Evolutionary conservation across 2,888 invertebrate genomes (phyloP).

Genomic region (Phengaris alcon): DNA sequence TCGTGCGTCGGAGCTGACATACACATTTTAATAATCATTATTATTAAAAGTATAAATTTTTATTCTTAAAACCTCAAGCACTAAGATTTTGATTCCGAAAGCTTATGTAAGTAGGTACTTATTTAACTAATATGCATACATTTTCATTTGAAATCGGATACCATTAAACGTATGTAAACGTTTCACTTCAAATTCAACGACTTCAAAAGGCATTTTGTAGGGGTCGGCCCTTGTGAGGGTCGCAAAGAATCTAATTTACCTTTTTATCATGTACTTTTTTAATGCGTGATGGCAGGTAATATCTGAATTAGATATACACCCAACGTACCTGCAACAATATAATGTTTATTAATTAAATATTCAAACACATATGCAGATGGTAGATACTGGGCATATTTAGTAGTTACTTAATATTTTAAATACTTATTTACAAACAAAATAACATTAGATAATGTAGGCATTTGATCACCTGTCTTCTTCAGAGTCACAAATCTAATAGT

Average conservation of each 20-base stretch:
- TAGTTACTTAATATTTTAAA: too few relatives aligned
- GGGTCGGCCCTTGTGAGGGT: slow-evolving; percentile 19
- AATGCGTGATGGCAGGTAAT: background rate
- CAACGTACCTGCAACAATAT: background rate
- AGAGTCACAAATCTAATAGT: too few relatives aligned
- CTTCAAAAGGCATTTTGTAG: slow-evolving; percentile 22
- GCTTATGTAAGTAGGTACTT: background rate
- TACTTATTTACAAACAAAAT: too few relatives aligned
- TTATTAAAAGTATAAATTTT: too few relatives aligned
- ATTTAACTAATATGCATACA: background rate
- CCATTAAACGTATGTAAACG: slow-evolving; percentile 20
- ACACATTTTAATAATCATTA: background rate
- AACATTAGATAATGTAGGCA: too few relatives aligned
- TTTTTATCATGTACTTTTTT: slow-evolving; percentile 30
- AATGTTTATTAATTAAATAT: background rate
- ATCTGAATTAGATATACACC: background rate
- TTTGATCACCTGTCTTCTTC: too few relatives aligned
- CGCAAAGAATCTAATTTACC: slow-evolving; percentile 33
- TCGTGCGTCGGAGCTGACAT: too few relatives aligned
- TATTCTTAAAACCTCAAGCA: too few relatives aligned
- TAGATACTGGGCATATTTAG: too few relatives aligned
- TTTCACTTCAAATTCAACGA: slow-evolving; percentile 11
- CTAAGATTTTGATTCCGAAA: too few relatives aligned
- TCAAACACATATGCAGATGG: background rate
- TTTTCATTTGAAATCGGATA: slow-evolving; percentile 20